phyloP scores from a whole-genome alignment of 1,140 invertebrate genomes.

The Rhysida immarginata region DNA sequence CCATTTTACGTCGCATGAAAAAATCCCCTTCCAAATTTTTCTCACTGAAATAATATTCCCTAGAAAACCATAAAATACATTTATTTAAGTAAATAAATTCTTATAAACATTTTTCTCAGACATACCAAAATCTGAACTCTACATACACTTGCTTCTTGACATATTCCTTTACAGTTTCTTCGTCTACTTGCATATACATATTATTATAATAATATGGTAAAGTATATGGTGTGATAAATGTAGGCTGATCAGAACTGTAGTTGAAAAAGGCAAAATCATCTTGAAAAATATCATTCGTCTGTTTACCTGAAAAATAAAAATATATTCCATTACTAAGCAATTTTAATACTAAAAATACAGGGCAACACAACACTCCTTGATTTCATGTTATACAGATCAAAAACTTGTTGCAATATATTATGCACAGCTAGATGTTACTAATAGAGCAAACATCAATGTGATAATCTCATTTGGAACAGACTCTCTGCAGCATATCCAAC shows the following conservation, averaged over 20 bases:
- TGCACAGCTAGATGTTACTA: too few relatives aligned
- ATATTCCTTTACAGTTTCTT: slow-evolving; percentile 49
- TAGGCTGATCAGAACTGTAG: slow-evolving; percentile 14
- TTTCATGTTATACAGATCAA: too few relatives aligned
- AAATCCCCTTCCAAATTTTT: slow-evolving; percentile 93
- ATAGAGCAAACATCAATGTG: too few relatives aligned
- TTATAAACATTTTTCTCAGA: not conserved
- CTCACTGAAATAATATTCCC: slow-evolving; percentile 98
- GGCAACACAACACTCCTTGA: too few relatives aligned
- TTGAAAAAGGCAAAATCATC: not conserved
- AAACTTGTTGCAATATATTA: too few relatives aligned
- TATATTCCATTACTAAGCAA: too few relatives aligned
- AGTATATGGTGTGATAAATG: slow-evolving; percentile 45
- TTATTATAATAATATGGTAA: slow-evolving; percentile 38
- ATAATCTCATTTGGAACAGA: too few relatives aligned
- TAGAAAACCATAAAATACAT: slow-evolving; percentile 35
- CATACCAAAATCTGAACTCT: slow-evolving; percentile 1
- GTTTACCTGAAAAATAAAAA: not conserved
- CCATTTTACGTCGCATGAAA: slow-evolving; percentile 94
- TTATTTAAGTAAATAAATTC: not conserved
- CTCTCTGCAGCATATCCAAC: too few relatives aligned
- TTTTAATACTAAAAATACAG: too few relatives aligned
- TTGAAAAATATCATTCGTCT: not conserved
- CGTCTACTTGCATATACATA: slow-evolving; percentile 33
- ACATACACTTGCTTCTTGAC: slow-evolving; percentile 73